Evolutionary conservation across 2,797 vertebrate species (phyloP), one percentile per base, ranked within the genome.

Genomic region (Propithecus deckenii): DNA sequence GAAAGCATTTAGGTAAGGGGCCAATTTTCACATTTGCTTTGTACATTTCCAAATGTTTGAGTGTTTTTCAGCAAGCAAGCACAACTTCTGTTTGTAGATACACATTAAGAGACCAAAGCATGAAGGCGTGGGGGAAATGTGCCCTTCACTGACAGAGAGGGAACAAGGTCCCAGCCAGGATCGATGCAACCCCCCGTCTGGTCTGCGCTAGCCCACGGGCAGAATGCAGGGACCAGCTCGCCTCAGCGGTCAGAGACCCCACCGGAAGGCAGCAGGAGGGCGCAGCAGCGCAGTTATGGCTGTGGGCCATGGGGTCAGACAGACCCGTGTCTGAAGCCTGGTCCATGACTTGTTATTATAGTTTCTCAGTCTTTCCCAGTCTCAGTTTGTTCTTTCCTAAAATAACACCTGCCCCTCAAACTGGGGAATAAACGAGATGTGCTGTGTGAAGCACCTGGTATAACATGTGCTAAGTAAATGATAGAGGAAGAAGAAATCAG

Each of bases 111-210:
- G 32, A 61, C 8, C 55, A 69, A 81, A n/a, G 35, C 52, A 79
- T 13, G 5, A 78, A 80, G 59, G 61, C n/a, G 11, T 2, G 3
- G 18, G 35, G 9, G 18, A 59, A n/a, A 28, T 0, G 0, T 43
- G 12, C 2, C 35, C 38, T 63, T 86, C 25, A 0, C 48, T 41
- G 5, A 10, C 50, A 10, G 83, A 80, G 23, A 67, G 52, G 43
- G 61, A 63, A 4, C 0, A 4, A 61, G 50, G 50, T 41, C 67
- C 46, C 7, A 17, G 8, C 65, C 67, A 3, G 81, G 43, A 46
- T n/a, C 0, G 0, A 14, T 5, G 38, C 22, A 4, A 12, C 22
- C 17, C 8, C 28, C 0, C 0, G 25, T 13, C 46, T 35, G 43
- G 67, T 46, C 2, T 50, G 63, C n/a, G 43, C 35, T 20, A 4